Base-by-base conservation (phyloP, 2,888 invertebrate species). In the Lasioglossum figueresi region DNA sequence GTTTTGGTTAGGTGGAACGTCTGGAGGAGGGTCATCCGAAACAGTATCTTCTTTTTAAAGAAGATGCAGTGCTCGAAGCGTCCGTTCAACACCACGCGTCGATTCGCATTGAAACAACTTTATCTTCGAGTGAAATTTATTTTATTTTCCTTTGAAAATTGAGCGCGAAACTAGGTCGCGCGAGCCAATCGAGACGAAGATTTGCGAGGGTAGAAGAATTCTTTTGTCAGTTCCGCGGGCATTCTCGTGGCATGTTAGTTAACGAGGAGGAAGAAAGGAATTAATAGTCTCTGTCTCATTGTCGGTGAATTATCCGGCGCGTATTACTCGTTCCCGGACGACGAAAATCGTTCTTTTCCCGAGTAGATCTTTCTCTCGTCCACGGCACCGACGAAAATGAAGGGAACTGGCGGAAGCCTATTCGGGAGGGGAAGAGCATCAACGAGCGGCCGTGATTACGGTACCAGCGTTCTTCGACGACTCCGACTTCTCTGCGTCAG, bases 381-480 rank as follows among this genome's bases (percentile, higher is more conserved):
- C 0, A 98, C 98, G 98, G 97, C 98, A 43, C 95, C 98, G 80
- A 96, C 96, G 52, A 98, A 98, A 95, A 98, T 98, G 98, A 97
- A 97, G 92, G 97, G 97, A 95, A 97, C 96, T 14, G 97, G 23
- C 98, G 10, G 98, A 98, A 92, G 96, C 97, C 0, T 98, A 97
- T 93, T 95, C 98, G 80, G 98, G 98, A 59, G 59, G 52, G 52
- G 8, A 96, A 96, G 40, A 96, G 93, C 34, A 95, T 98, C 0
- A 96, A 27, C 95, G 86, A 97, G 98, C 93, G 98, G 5, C 98
- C 4, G 98, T 98, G 14, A 96, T 98, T 89, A 98, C 98, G 0
- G 98, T 98, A 5, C 98, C 98, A 8, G 98, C 98, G 8, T 98
- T 98, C 93, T 98, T 98, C 93, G 98, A 98, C 93, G 98, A 98